Conservation (phyloP, 1,140 invertebrate species). For the Odontomachus brunneus region DNA sequence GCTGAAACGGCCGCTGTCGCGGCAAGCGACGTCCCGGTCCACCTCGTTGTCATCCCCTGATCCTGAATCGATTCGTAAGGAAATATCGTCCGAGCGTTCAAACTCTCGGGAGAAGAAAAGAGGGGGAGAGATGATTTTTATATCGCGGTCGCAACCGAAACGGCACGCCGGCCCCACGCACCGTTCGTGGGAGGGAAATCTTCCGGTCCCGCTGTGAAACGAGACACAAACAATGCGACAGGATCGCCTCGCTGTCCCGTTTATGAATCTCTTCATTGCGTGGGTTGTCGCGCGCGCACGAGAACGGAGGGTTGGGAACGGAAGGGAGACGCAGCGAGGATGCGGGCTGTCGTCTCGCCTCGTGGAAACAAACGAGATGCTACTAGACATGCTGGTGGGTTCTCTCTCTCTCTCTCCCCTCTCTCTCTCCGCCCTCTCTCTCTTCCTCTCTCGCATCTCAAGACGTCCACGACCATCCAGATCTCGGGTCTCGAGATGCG, state of each 20-base stretch:
- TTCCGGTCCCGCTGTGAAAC: constrained; percentile 55
- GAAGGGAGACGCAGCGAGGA: constrained; percentile 24
- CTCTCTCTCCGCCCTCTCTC: too few relatives aligned
- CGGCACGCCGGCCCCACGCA: constrained; percentile 60
- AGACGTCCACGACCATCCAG: too few relatives aligned
- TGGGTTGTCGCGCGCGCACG: constrained; percentile 42
- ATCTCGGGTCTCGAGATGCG: background rate
- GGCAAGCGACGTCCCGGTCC: too few relatives aligned
- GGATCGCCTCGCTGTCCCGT: constrained; percentile 51
- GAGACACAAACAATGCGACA: constrained; percentile 56
- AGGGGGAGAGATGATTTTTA: constrained; percentile 35
- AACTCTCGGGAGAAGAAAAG: constrained; percentile 15
- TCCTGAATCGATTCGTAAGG: too few relatives aligned
- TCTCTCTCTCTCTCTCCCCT: background rate
- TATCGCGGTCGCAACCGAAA: constrained; percentile 57
- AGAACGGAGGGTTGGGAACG: background rate
- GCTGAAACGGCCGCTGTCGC: too few relatives aligned
- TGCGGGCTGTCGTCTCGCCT: constrained; percentile 58
- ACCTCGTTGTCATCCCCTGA: too few relatives aligned
- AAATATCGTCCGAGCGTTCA: constrained; percentile 38
- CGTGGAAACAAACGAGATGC: constrained; percentile 35
- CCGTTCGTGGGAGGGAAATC: constrained; percentile 71
- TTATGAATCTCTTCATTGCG: constrained; percentile 73
- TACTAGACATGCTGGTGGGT: constrained; percentile 59
- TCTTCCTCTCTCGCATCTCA: too few relatives aligned